Evolutionary conservation across 2,113 vertebrate genomes (phyloP).

Genomic region (Jacana jacana): DNA sequence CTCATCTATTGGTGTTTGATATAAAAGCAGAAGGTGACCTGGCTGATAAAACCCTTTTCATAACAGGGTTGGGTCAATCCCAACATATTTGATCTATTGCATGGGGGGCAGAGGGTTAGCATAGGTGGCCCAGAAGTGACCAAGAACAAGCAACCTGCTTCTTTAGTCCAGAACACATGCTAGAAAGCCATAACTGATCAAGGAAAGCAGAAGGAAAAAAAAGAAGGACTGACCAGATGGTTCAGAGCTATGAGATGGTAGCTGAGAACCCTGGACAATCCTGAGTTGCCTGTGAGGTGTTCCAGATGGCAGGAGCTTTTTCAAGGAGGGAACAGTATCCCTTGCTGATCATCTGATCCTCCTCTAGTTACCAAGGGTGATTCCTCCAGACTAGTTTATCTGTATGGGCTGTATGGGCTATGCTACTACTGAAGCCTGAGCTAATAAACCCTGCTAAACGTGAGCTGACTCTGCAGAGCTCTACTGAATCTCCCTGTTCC

Average conservation of each 20-base stretch:
- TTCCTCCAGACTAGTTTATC: background rate
- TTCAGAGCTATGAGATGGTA: background rate
- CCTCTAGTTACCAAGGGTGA: background rate
- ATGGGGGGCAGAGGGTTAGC: background rate
- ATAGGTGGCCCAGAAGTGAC: background rate
- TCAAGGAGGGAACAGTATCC: background rate
- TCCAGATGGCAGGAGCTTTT: background rate
- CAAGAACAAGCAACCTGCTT: background rate
- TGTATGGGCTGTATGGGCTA: background rate
- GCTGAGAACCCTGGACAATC: background rate
- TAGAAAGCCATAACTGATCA: background rate
- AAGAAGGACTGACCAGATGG: accelerated
- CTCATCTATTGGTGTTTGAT: background rate
- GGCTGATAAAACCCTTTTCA: background rate
- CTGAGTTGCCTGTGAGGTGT: background rate
- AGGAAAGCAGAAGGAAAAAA: background rate
- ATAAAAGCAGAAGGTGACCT: background rate
- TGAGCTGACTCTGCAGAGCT: background rate
- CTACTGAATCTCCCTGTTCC: background rate
- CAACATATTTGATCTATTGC: accelerated
- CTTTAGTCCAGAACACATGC: background rate
- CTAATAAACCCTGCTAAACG: background rate
- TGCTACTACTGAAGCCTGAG: background rate
- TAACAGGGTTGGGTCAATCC: background rate
- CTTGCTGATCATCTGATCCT: background rate